A percentile compares a stretch with the other conserved stretches of the same genome.
These are phyloP conservation scores for Eristalinus aeneus DNA, from an alignment of 2,888 invertebrate species.

Conservation along the genomic window DNA sequence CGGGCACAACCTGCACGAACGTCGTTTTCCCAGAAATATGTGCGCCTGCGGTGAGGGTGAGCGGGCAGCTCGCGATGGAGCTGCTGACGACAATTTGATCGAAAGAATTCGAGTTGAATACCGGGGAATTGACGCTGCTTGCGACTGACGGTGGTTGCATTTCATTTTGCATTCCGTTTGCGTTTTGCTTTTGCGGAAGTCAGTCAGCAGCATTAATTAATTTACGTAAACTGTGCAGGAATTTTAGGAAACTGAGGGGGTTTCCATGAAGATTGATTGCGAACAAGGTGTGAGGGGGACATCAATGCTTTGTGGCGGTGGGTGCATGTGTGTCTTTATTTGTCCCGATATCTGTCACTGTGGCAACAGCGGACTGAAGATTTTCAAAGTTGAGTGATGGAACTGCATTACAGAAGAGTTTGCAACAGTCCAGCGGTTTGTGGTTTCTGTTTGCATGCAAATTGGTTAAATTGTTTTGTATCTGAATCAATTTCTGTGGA, in stretches of 20 bases:
- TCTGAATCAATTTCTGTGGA: no score
- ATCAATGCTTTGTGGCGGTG: no score
- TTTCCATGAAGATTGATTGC: neutral
- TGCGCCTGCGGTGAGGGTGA: neutral
- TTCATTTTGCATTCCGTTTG: neutral
- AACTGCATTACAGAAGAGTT: no score
- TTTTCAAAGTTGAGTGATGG: no score
- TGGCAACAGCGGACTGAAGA: no score
- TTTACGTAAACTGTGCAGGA: neutral
- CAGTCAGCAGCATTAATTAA: neutral
- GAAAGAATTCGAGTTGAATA: slow-evolving; percentile 2
- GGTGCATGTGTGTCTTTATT: no score
- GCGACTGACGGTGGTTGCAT: neutral
- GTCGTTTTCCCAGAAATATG: slow-evolving; percentile 8
- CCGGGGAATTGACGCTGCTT: neutral
- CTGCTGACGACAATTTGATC: slow-evolving; percentile 22
- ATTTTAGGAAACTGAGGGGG: neutral
- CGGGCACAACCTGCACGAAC: slow-evolving; percentile 35
- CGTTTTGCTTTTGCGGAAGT: neutral
- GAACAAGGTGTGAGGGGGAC: no score
- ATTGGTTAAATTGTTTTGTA: no score
- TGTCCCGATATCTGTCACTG: no score
- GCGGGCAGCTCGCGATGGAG: neutral
- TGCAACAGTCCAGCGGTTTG: no score
- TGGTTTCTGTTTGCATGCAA: no score